Evolutionary conservation across 2,113 vertebrate genomes (phyloP).

Genomic region (Spheniscus mendiculus): DNA sequence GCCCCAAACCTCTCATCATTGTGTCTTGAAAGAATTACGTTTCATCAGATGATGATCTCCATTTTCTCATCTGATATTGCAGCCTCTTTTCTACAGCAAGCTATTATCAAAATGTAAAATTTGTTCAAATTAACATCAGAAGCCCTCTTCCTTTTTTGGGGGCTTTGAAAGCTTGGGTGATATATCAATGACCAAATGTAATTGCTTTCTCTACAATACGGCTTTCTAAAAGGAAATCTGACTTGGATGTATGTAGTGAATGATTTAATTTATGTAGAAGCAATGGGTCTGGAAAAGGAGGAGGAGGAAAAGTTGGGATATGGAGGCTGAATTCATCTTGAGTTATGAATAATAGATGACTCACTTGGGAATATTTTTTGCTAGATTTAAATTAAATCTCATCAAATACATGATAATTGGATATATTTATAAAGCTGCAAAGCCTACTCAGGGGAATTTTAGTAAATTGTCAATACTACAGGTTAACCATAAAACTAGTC

Average conservation of each 20-base stretch:
- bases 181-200: slow-evolving; percentile 28
- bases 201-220: slow-evolving; percentile 27
- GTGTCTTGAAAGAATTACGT: background rate
- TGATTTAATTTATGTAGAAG: slow-evolving; percentile 39
- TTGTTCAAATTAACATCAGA: background rate
- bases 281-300: slow-evolving; percentile 44
- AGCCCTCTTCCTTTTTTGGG: background rate
- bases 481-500: background rate
- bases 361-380: slow-evolving; percentile 41
- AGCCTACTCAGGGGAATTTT: background rate
- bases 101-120: background rate
- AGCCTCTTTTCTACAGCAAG: background rate
- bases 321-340: slow-evolving; percentile 3
- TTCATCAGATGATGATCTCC: background rate
- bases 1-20: background rate
- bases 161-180: slow-evolving; percentile 16
- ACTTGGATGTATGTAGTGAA: slow-evolving; percentile 3
- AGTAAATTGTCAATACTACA: background rate
- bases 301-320: slow-evolving; percentile 24
- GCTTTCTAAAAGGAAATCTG: slow-evolving; percentile 24
- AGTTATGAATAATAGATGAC: slow-evolving; percentile 50
- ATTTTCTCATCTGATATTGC: background rate
- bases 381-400: slow-evolving; percentile 37
- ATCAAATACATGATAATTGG: slow-evolving; percentile 25
- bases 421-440: slow-evolving; percentile 25